Percentiles rank a stretch among this genome's conserved stretches.
These are phyloP conservation scores for Drosophila nannoptera DNA, from an alignment of 1,140 invertebrate species.

Conservation along the genomic window DNA sequence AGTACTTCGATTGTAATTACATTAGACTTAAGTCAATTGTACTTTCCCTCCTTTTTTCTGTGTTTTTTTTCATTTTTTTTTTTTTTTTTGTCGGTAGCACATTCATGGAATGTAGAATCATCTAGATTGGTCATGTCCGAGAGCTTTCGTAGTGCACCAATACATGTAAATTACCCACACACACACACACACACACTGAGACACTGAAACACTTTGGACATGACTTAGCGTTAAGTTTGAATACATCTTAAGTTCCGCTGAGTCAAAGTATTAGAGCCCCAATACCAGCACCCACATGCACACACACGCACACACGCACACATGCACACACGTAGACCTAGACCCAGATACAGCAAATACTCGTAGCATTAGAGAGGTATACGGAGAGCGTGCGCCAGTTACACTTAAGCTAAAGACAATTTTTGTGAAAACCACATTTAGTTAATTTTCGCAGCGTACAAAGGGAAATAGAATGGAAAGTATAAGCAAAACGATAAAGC, in stretches of 20 bases:
- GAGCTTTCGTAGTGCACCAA: conserved; percentile 23
- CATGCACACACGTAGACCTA: neutral
- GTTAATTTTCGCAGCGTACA: conserved; percentile 25
- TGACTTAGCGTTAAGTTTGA: conserved; percentile 33
- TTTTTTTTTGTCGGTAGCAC: neutral
- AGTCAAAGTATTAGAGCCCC: conserved; percentile 66
- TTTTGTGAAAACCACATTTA: conserved; percentile 20
- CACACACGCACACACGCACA: conserved; percentile 8
- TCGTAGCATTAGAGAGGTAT: conserved; percentile 57
- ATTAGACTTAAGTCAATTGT: conserved; percentile 43
- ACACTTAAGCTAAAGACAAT: conserved; percentile 42
- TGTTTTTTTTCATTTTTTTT: neutral
- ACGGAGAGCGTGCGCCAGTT: conserved; percentile 22
- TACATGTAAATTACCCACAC: conserved; percentile 17
- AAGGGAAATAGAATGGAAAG: neutral
- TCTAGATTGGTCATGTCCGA: conserved; percentile 27
- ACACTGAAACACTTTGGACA: conserved; percentile 5
- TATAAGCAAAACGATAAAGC: too few species aligned
- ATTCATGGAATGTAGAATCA: conserved; percentile 23
- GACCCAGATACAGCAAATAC: conserved; percentile 43
- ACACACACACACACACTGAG: conserved; percentile 10
- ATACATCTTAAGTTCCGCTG: conserved; percentile 45
- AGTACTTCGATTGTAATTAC: conserved; percentile 42
- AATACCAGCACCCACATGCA: conserved; percentile 1
- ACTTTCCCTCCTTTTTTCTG: neutral